Evolutionary conservation across 2,888 invertebrate genomes (phyloP).

Genomic region (Polydrusus pterygomalis): DNA sequence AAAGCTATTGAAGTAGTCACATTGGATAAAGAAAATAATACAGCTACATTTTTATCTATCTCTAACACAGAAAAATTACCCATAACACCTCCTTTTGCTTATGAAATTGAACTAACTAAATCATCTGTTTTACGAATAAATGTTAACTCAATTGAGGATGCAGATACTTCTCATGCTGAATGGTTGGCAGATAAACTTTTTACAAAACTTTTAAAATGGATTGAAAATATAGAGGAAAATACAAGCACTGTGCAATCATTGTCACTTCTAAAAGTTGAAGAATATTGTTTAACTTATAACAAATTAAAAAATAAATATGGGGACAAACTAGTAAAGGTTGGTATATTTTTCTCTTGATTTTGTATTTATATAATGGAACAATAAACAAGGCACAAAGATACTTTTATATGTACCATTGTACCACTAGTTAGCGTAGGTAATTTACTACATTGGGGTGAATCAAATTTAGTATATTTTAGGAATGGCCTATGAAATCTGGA

Average conservation of each 20-base stretch:
- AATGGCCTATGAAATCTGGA: slow-evolving; percentile 93
- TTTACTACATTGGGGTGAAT: too few species aligned
- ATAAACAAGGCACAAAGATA: too few species aligned
- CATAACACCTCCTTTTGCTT: slow-evolving; percentile 74
- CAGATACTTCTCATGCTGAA: slow-evolving; percentile 67
- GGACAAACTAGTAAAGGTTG: slow-evolving; percentile 82
- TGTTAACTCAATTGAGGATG: slow-evolving; percentile 70
- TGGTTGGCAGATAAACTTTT: slow-evolving; percentile 78
- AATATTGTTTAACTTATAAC: slow-evolving; percentile 83
- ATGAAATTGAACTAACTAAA: slow-evolving; percentile 67
- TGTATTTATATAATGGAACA: too few species aligned
- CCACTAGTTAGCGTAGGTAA: too few species aligned
- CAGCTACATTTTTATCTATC: slow-evolving; percentile 72
- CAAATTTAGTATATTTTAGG: slow-evolving; percentile 70
- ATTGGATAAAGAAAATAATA: slow-evolving; percentile 70
- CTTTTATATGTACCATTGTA: too few species aligned
- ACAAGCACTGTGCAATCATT: slow-evolving; percentile 74
- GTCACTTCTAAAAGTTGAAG: slow-evolving; percentile 78
- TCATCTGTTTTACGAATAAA: slow-evolving; percentile 68
- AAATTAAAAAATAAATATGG: slow-evolving; percentile 87
- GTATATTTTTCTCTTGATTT: slow-evolving; percentile 51
- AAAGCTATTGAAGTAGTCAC: slow-evolving; percentile 67
- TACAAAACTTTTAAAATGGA: slow-evolving; percentile 79
- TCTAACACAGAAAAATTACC: slow-evolving; percentile 68
- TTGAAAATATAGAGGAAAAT: slow-evolving; percentile 70